Conservation (phyloP, 2,888 invertebrate species). For the Andricus quercusramuli region DNA sequence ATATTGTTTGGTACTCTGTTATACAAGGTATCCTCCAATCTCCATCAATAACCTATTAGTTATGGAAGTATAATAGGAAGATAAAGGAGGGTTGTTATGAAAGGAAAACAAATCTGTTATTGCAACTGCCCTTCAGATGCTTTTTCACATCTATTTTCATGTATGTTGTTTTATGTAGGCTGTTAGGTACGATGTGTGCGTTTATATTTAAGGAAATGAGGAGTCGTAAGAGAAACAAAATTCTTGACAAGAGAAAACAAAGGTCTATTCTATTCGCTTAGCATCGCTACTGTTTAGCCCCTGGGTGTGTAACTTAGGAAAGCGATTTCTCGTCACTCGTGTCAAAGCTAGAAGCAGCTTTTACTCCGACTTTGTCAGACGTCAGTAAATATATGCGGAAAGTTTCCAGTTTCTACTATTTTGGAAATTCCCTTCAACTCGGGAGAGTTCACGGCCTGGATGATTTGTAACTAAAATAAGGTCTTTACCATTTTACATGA, state of each 20-base stretch:
- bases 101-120: background rate
- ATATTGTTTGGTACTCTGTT: too few species aligned
- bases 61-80: background rate
- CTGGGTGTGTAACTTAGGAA: slow-evolving; percentile 68
- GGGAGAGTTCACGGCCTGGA: background rate
- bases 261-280: background rate
- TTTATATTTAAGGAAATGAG: background rate
- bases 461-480: background rate
- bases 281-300: slow-evolving; percentile 46
- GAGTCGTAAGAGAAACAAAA: background rate
- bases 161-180: background rate
- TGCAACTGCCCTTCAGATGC: background rate
- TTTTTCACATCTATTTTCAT: background rate
- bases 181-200: background rate
- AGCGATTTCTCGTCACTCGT: slow-evolving; percentile 65
- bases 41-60: background rate
- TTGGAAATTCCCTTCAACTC: slow-evolving; percentile 7
- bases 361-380: slow-evolving; percentile 63
- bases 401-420: slow-evolving; percentile 59
- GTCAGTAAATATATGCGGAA: slow-evolving; percentile 68
- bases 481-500: background rate
- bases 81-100: background rate
- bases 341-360: slow-evolving; percentile 65
- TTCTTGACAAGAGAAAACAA: background rate
- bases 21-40: background rate